Base-by-base conservation (phyloP, 2,113 vertebrate species). In the Pantherophis guttatus region DNA sequence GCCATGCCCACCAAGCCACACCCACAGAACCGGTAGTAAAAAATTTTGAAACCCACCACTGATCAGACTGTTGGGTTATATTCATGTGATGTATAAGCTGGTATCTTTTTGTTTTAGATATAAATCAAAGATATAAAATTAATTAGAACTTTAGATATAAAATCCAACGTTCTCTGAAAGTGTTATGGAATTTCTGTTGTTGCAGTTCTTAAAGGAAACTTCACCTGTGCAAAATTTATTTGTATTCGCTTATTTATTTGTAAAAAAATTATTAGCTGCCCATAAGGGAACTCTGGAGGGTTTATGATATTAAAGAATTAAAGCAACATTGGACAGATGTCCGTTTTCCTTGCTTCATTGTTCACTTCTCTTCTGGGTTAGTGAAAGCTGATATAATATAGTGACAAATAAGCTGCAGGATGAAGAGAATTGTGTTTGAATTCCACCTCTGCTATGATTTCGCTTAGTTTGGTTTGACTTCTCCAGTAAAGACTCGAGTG, bases 21-120 rank as follows among this genome's bases (percentile, higher is more conserved):
- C 44, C 44, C 44, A 48, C 44, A 48, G 44, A 48, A 48, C 44
- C 44, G 44, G 44, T 48, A 48, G 44, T 48, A 48, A 48, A 48
- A 48, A 48, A 2, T 48, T 48, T 48, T 48, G 44, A 48, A 48
- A 48, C 44, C 44, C 44, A 48, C 44, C 44, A 48, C 44, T 48
- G 44, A 48, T 48, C 44, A 48, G 44, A 48, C 39, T 62, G 53
- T 94, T 93, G 95, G 95, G 95, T 94, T 90, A 96, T 24, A 29
- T 86, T 53, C 24, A 33, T 53, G 54, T 2, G 11, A 12, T 12
- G 5, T 3, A 2, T 57, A 29, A 48, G n/a, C 9, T 23, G 39
- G 2, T 33, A 58, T 53, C 8, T 86, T 85, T 50, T 87, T 91
- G 93, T 88, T 52, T 85, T 91, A 62, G 39, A 44, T 55, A 44